Percentiles rank a stretch among this genome's conserved stretches.
phyloP scores from a whole-genome alignment of 1,140 invertebrate species.

The Melitaea cinxia region DNA sequence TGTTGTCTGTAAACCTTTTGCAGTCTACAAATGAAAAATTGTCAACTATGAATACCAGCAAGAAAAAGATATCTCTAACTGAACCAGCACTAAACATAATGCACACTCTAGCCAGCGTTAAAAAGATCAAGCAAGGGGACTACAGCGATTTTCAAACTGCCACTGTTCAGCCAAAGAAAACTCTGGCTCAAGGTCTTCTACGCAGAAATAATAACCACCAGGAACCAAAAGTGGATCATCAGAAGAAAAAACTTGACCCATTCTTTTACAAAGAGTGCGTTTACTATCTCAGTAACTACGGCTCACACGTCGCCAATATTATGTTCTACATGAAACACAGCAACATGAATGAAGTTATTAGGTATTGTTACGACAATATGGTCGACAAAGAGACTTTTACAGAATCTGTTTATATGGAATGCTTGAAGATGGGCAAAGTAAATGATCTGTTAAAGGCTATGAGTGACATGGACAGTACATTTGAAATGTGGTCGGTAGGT shows the following conservation, averaged over 20 bases:
- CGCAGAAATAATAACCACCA: constrained; percentile 60
- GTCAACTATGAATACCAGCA: constrained; percentile 61
- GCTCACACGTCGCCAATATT: constrained; percentile 85
- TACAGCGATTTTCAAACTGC: constrained; percentile 78
- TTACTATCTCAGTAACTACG: constrained; percentile 88
- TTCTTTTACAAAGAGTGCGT: constrained; percentile 87
- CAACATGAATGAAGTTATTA: constrained; percentile 83
- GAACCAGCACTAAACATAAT: constrained; percentile 83
- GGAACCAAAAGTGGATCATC: constrained; percentile 61
- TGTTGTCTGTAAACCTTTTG: constrained; percentile 31
- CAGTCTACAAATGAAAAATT: constrained; percentile 73
- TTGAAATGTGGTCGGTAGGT: constrained; percentile 85
- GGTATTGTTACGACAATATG: constrained; percentile 84
- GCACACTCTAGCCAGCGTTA: constrained; percentile 81
- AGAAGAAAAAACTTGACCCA: constrained; percentile 73
- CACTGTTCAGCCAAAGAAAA: constrained; percentile 56
- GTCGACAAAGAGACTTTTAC: constrained; percentile 86
- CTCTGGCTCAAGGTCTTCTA: constrained; percentile 55
- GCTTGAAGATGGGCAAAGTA: constrained; percentile 84
- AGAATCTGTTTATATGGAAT: constrained; percentile 85
- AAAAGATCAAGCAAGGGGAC: constrained; percentile 81
- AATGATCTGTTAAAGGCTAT: constrained; percentile 84
- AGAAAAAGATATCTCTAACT: constrained; percentile 76
- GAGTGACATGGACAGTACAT: constrained; percentile 83
- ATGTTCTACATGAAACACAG: constrained; percentile 87